Conservation (phyloP, 2,888 invertebrate genomes). For the Rambutsinella grinnellia region DNA sequence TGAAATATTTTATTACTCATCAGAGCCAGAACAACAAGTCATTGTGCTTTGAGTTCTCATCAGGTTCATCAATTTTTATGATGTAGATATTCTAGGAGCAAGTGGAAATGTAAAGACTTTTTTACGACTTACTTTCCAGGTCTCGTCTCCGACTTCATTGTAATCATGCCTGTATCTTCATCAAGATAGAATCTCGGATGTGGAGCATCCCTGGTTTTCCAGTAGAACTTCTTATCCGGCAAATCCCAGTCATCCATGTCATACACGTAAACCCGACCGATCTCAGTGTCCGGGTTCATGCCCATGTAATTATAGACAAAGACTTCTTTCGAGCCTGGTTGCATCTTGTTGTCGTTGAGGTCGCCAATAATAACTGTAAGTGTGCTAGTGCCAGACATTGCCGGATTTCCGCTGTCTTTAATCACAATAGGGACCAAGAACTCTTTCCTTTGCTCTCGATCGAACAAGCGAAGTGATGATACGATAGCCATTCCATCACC, state of each 20-base stretch:
- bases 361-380: slow-evolving; percentile 97
- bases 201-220: slow-evolving; percentile 88
- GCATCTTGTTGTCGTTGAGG: slow-evolving; percentile 95
- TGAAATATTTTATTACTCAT: not conserved
- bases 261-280: slow-evolving; percentile 96
- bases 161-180: slow-evolving; percentile 94
- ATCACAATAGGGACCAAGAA: slow-evolving; percentile 97
- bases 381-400: slow-evolving; percentile 96
- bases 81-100: too few relatives aligned
- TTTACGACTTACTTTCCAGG: slow-evolving; percentile 76
- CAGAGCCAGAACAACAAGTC: not conserved
- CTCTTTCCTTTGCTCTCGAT: slow-evolving; percentile 95
- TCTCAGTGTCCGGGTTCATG: slow-evolving; percentile 89
- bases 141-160: slow-evolving; percentile 92
- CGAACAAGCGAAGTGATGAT: slow-evolving; percentile 87
- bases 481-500: slow-evolving; percentile 97
- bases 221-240: slow-evolving; percentile 96
- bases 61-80: too few relatives aligned
- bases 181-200: slow-evolving; percentile 90
- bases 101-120: not conserved
- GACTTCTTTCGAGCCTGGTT: slow-evolving; percentile 95
- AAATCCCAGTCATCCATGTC: slow-evolving; percentile 99
- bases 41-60: not conserved
- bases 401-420: slow-evolving; percentile 96
- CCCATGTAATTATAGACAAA: slow-evolving; percentile 97